Evolutionary conservation across 1,140 invertebrate genomes (phyloP).

Genomic region (Amyelois transitella): DNA sequence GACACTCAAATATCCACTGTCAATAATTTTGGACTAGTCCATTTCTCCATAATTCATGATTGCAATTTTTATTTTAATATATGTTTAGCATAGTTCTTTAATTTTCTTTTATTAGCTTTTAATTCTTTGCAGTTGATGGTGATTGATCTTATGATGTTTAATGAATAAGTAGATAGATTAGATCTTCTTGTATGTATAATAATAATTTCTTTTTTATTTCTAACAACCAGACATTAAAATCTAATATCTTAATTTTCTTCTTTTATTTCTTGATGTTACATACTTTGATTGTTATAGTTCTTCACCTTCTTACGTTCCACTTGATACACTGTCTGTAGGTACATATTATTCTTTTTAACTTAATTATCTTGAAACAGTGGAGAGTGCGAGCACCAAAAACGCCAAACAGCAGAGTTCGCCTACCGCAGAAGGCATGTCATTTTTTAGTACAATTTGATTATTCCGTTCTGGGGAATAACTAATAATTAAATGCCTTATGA

Average conservation of each 20-base stretch:
- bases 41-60: too few relatives aligned
- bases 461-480: not conserved
- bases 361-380: slow-evolving; percentile 38
- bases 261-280: not conserved
- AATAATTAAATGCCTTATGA: not conserved
- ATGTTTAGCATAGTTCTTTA: not conserved
- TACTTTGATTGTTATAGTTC: too few relatives aligned
- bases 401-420: slow-evolving; percentile 27
- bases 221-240: too few relatives aligned
- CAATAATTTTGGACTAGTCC: too few relatives aligned
- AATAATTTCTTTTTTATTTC: too few relatives aligned
- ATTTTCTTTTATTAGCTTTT: not conserved
- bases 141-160: too few relatives aligned
- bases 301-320: too few relatives aligned
- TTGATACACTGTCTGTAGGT: too few relatives aligned
- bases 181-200: too few relatives aligned
- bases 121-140: too few relatives aligned
- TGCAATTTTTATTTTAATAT: not conserved
- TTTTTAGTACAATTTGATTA: not conserved
- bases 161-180: too few relatives aligned
- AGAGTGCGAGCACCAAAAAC: slow-evolving; percentile 30
- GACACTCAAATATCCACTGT: too few relatives aligned
- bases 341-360: not conserved
- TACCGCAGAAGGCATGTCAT: slow-evolving; percentile 42
- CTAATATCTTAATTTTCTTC: not conserved